phyloP scores from a whole-genome alignment of 2,113 vertebrate genomes.

The Gobius niger region DNA sequence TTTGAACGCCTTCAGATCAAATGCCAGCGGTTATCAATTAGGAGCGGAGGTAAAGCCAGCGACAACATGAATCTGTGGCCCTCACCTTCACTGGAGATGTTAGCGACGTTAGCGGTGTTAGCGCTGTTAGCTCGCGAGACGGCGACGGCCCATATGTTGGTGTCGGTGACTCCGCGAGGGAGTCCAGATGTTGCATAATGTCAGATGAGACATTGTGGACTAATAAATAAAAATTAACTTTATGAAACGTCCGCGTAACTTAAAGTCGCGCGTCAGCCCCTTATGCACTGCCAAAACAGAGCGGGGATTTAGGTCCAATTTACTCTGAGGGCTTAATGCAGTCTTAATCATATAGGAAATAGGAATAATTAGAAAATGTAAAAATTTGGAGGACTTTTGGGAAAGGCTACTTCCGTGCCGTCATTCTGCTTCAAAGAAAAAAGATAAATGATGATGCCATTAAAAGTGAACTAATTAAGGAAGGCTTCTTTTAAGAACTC shows the following conservation, averaged over 20 bases:
- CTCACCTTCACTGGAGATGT: slow-evolving; percentile 49
- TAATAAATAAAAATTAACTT: slow-evolving; percentile 28
- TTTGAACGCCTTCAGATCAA: slow-evolving; percentile 79
- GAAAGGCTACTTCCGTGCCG: slow-evolving; percentile 77
- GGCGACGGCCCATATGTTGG: slow-evolving; percentile 40
- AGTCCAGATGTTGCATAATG: slow-evolving; percentile 55
- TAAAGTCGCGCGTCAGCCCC: background rate
- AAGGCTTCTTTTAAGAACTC: slow-evolving; percentile 99
- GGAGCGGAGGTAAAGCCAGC: slow-evolving; percentile 61
- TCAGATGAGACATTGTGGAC: slow-evolving; percentile 25
- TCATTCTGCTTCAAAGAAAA: slow-evolving; percentile 99
- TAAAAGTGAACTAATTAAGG: slow-evolving; percentile 99
- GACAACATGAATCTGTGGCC: slow-evolving; percentile 59
- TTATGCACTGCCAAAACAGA: slow-evolving; percentile 43
- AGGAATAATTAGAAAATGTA: slow-evolving; percentile 77
- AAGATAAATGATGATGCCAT: slow-evolving; percentile 99
- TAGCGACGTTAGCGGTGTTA: slow-evolving; percentile 15
- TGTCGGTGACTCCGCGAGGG: slow-evolving; percentile 28
- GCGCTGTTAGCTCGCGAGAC: slow-evolving; percentile 8
- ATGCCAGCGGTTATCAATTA: slow-evolving; percentile 78
- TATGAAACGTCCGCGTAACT: background rate
- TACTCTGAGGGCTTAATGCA: slow-evolving; percentile 69
- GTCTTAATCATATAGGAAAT: slow-evolving; percentile 77
- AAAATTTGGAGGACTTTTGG: slow-evolving; percentile 72
- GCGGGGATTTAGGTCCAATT: slow-evolving; percentile 54